phyloP scores from a whole-genome alignment of 2,113 vertebrate species.

The Microcebus tavaratra region DNA sequence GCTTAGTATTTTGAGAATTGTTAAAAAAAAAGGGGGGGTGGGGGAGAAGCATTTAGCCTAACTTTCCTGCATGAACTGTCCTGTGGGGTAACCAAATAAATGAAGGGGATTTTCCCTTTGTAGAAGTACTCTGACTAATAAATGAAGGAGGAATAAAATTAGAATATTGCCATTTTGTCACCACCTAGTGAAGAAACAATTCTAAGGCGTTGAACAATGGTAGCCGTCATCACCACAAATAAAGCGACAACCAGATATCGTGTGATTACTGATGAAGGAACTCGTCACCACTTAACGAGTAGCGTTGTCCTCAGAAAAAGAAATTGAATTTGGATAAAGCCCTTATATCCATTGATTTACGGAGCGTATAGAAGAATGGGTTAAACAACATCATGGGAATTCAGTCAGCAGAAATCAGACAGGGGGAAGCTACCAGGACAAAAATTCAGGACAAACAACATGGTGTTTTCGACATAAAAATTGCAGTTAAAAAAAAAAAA shows the following conservation, averaged over 20 bases:
- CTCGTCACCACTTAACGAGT: neutral
- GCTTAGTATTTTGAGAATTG: neutral
- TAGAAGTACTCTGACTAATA: neutral
- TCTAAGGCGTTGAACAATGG: neutral
- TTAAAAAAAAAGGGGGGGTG: neutral
- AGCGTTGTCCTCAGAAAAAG: neutral
- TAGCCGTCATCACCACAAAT: neutral
- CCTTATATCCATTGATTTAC: neutral
- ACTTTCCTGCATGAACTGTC: neutral
- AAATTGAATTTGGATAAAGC: neutral
- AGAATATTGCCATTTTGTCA: neutral
- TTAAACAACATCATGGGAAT: neutral
- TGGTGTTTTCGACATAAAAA: conserved; percentile 10
- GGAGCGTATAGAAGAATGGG: neutral
- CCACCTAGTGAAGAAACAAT: neutral
- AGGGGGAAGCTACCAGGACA: neutral
- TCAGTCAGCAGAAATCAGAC: neutral
- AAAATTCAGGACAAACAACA: neutral
- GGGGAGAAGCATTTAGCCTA: neutral
- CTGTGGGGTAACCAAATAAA: neutral
- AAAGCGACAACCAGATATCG: neutral
- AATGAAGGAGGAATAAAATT: neutral
- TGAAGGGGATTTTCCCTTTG: neutral
- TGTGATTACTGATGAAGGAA: neutral
- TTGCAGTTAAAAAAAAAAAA: neutral